Conservation (phyloP, 1,140 invertebrate species). For the Diorhabda sublineata region DNA sequence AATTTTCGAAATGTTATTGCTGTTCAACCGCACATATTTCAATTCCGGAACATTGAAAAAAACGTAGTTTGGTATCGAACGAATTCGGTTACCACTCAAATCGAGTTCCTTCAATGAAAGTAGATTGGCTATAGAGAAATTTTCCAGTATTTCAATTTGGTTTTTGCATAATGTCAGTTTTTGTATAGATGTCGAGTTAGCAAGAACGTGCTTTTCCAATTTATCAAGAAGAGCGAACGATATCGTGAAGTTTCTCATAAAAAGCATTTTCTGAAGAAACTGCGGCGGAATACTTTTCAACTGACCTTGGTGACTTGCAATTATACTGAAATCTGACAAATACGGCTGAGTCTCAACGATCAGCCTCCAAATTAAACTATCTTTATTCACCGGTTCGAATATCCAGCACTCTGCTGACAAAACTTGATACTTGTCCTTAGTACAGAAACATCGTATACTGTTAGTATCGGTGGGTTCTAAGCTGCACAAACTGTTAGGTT, state of each 20-base stretch:
- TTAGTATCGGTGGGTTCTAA: slow-evolving; percentile 8
- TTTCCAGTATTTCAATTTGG: slow-evolving; percentile 14
- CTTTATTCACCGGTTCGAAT: slow-evolving; percentile 11
- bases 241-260: slow-evolving; percentile 9
- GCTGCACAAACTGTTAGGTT: slow-evolving; percentile 7
- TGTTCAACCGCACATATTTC: slow-evolving; percentile 13
- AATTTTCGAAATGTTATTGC: slow-evolving; percentile 8
- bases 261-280: slow-evolving; percentile 7
- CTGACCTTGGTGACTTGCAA: slow-evolving; percentile 12
- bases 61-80: background rate
- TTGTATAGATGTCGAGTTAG: slow-evolving; percentile 12
- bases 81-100: slow-evolving; percentile 7
- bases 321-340: slow-evolving; percentile 9
- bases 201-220: slow-evolving; percentile 9
- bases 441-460: slow-evolving; percentile 13
- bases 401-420: slow-evolving; percentile 16
- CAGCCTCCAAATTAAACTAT: slow-evolving; percentile 7
- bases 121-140: slow-evolving; percentile 5
- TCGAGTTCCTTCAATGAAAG: slow-evolving; percentile 1
- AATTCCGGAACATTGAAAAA: slow-evolving; percentile 10
- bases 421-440: background rate
- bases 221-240: slow-evolving; percentile 10
- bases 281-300: background rate
- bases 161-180: slow-evolving; percentile 11
- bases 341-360: slow-evolving; percentile 9